Conservation (phyloP, 1,140 invertebrate genomes). For the Bombus pyrosoma region DNA sequence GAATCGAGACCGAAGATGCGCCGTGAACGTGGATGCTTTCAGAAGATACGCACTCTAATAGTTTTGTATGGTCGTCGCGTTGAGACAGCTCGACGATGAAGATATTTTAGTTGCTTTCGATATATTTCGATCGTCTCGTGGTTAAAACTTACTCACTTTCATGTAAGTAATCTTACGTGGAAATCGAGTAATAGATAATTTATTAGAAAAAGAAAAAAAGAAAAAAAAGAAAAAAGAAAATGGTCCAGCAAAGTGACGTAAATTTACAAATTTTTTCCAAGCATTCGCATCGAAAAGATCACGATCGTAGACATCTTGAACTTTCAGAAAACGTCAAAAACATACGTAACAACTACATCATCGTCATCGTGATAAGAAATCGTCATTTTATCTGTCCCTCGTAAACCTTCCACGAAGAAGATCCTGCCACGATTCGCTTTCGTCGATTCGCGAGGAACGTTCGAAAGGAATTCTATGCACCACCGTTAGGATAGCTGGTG, state of each 20-base stretch:
- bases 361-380: no score
- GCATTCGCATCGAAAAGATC: no score
- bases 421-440: neutral
- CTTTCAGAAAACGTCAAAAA: no score
- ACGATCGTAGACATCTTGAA: no score
- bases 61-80: neutral
- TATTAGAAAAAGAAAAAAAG: no score
- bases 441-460: neutral
- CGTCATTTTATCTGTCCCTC: fast-evolving
- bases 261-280: neutral
- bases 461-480: neutral
- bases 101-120: neutral
- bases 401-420: no score
- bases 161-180: neutral
- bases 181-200: neutral
- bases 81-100: neutral
- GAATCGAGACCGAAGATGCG: conserved; percentile 36
- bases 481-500: conserved; percentile 3
- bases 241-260: no score
- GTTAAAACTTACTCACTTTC: neutral
- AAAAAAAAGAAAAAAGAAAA: neutral
- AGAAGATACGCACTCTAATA: neutral
- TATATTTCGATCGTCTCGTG: neutral
- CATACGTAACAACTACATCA: no score
- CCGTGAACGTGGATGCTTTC: conserved; percentile 17